phyloP scores from a whole-genome alignment of 2,888 invertebrate species.

The Carcina quercana region DNA sequence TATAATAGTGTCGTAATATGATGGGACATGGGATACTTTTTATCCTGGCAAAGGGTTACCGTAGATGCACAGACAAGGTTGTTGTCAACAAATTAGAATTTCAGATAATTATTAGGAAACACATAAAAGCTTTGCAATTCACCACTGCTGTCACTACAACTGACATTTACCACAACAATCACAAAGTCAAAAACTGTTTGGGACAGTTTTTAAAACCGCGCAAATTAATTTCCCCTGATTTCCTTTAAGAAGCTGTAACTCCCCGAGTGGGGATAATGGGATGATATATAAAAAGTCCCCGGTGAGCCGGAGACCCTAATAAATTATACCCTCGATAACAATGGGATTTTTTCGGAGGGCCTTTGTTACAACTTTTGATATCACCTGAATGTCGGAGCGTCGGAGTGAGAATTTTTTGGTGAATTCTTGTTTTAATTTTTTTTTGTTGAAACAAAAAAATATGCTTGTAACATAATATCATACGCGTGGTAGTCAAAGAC shows the following conservation, averaged over 20 bases:
- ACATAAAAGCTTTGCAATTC: too few relatives aligned
- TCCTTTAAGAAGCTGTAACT: conserved; percentile 75
- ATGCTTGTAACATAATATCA: too few relatives aligned
- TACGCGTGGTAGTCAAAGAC: too few relatives aligned
- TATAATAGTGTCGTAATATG: too few relatives aligned
- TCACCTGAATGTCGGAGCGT: conserved; percentile 63
- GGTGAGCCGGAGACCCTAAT: conserved; percentile 65
- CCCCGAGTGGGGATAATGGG: conserved; percentile 72
- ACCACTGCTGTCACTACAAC: conserved; percentile 6
- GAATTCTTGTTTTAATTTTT: background rate
- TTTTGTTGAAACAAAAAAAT: too few relatives aligned
- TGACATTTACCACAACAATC: conserved; percentile 55
- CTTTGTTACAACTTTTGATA: conserved; percentile 72
- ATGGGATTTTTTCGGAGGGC: conserved; percentile 69
- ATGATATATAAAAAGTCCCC: conserved; percentile 75
- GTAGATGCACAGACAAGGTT: too few relatives aligned
- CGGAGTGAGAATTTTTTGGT: conserved; percentile 20
- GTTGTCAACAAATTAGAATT: too few relatives aligned
- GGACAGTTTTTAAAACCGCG: conserved; percentile 66
- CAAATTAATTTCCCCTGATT: conserved; percentile 72
- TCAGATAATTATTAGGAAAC: too few relatives aligned
- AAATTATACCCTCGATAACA: conserved; percentile 76
- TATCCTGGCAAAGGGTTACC: too few relatives aligned
- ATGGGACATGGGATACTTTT: too few relatives aligned
- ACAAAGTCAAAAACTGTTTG: conserved; percentile 57